Conservation (phyloP, 2,113 vertebrate genomes). For the Garra rufa region DNA sequence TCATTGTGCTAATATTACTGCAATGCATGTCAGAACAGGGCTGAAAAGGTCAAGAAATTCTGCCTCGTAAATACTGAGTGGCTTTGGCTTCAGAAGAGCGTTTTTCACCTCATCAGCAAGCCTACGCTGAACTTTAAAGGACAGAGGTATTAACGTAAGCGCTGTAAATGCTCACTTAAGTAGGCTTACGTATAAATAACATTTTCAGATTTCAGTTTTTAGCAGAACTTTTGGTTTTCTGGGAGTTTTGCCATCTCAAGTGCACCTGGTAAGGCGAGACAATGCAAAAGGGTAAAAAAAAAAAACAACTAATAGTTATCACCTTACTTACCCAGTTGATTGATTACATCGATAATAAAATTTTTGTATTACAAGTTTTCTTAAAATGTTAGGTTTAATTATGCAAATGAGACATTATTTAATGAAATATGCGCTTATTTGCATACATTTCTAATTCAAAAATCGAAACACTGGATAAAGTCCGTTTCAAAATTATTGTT, state of each 20-base stretch:
- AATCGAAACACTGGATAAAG: too few species aligned
- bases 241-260: constrained; percentile 14
- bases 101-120: constrained; percentile 34
- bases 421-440: too few species aligned
- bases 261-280: constrained; percentile 13
- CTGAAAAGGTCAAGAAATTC: constrained; percentile 14
- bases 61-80: constrained; percentile 10
- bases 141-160: constrained; percentile 14
- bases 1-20: not conserved
- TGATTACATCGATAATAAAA: too few species aligned
- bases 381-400: too few species aligned
- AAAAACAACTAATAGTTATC: too few species aligned
- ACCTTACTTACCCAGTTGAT: too few species aligned
- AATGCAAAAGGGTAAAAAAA: too few species aligned
- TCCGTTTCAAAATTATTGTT: too few species aligned
- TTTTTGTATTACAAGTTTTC: too few species aligned
- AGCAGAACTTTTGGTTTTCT: constrained; percentile 21
- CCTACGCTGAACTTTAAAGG: constrained; percentile 7
- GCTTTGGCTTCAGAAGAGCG: not conserved
- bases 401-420: too few species aligned
- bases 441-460: too few species aligned
- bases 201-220: constrained; percentile 14
- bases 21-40: constrained; percentile 3
- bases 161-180: constrained; percentile 14
- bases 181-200: constrained; percentile 18